These are phyloP conservation scores for Subacronicta megacephala DNA, from an alignment of 2,888 invertebrate species.

Conservation along the genomic window DNA sequence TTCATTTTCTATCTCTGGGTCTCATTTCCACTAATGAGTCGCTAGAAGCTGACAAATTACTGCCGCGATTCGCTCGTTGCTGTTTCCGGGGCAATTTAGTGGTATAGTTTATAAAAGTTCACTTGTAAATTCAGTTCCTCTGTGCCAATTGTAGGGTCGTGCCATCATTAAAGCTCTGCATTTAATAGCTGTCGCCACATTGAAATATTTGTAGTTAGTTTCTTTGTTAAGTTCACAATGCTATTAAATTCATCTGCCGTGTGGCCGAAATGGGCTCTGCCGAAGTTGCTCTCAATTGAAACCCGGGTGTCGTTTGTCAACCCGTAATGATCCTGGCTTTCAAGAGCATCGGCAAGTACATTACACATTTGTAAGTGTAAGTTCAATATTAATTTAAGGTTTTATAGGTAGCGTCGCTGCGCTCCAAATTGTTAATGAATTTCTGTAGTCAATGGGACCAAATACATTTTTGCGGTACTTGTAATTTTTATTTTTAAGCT, in stretches of 20 bases:
- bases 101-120: slow-evolving; percentile 42
- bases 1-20: slow-evolving; percentile 28
- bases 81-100: slow-evolving; percentile 32
- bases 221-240: slow-evolving; percentile 63
- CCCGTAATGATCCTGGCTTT: slow-evolving; percentile 62
- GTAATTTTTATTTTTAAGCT: slow-evolving; percentile 24
- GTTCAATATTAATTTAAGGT: slow-evolving; percentile 57
- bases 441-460: slow-evolving; percentile 32
- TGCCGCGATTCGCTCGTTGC: slow-evolving; percentile 44
- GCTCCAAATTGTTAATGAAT: slow-evolving; percentile 34
- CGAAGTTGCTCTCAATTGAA: slow-evolving; percentile 66
- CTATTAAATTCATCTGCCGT: slow-evolving; percentile 67
- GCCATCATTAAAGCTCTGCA: slow-evolving; percentile 35
- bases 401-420: slow-evolving; percentile 36
- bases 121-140: slow-evolving; percentile 32
- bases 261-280: slow-evolving; percentile 62
- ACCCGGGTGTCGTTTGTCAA: slow-evolving; percentile 66
- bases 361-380: slow-evolving; percentile 37
- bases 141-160: slow-evolving; percentile 15
- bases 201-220: slow-evolving; percentile 48
- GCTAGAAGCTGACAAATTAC: slow-evolving; percentile 50
- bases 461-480: slow-evolving; percentile 29
- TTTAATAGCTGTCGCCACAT: slow-evolving; percentile 34
- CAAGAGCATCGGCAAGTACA: slow-evolving; percentile 54
- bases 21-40: slow-evolving; percentile 49